Percentiles rank a stretch among this genome's conserved stretches.
Evolutionary conservation across 2,888 invertebrate genomes (phyloP).

Genomic region (Lasioglossum villosulum): DNA sequence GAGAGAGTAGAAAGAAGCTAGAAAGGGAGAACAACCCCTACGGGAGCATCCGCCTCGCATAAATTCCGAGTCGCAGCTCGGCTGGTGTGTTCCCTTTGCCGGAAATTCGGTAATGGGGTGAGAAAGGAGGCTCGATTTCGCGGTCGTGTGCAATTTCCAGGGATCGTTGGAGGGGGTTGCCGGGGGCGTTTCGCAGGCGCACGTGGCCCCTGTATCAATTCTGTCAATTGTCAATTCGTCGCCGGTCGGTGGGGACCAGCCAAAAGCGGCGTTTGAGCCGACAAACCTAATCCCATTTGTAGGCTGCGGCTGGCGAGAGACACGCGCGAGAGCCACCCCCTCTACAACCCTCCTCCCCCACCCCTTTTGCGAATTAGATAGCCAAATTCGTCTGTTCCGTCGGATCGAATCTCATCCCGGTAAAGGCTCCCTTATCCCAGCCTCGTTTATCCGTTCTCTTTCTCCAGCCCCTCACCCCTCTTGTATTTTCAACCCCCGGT

Average conservation of each 20-base stretch:
- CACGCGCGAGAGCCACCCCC: conserved; percentile 41
- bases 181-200: conserved; percentile 50
- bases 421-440: conserved; percentile 65
- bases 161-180: background rate
- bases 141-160: conserved; percentile 15
- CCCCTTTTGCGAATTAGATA: conserved; percentile 71
- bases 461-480: background rate
- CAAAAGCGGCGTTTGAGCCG: conserved; percentile 80
- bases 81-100: background rate
- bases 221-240: conserved; percentile 84
- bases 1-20: background rate
- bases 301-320: conserved; percentile 49
- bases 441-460: conserved; percentile 25
- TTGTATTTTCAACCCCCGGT: background rate
- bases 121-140: conserved; percentile 41
- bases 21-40: background rate
- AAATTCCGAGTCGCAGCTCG: conserved; percentile 15
- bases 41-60: conserved; percentile 29
- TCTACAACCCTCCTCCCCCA: background rate
- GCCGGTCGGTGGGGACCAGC: conserved; percentile 68
- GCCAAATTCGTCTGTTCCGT: conserved; percentile 71
- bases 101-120: conserved; percentile 43
- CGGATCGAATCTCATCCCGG: conserved; percentile 71
- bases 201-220: conserved; percentile 81
- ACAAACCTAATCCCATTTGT: conserved; percentile 79